Base-by-base conservation (phyloP, 2,797 vertebrate species). In the Phylloscopus collybita region DNA sequence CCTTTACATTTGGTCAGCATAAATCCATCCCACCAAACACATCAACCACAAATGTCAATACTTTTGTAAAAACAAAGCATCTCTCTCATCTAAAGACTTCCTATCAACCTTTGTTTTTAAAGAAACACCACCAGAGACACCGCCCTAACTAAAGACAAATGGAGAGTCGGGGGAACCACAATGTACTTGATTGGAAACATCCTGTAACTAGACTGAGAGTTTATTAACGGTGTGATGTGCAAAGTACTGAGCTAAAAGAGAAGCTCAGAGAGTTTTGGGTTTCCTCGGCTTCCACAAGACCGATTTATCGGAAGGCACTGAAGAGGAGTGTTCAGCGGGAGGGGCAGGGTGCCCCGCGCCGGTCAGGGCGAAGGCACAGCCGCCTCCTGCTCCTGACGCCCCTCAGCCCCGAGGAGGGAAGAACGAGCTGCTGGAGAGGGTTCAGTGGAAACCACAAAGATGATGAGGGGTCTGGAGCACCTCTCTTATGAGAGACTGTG, bases 131-230 rank as follows among this genome's bases (percentile, higher is more conserved):
- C 13, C 21, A 2, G 36, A 62, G 8, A 47, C 1, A 13, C 7
- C n/a, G 15, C 6, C 12, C n/a, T 4, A 40, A 40, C 10, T 23
- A 29, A 36, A 62, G 25, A 12, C 61, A 60, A 78, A 53, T 0
- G 0, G 0, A 1, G 9, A 5, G 5, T 2, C 3, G 6, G 17
- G 4, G 1, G 18, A 15, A 5, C 3, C 36, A 50, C 19, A 23
- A 23, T 0, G 9, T 1, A 16, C 14, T 21, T 27, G 13, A 16
- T 0, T 9, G 7, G 59, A 70, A 60, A 3, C 13, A 7, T 1
- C 10, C n/a, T 6, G 6, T 9, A 73, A 25, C 26, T 1, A 34
- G 6, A 13, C 2, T 2, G 36, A 2, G 11, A 50, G 16, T 11
- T 49, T 13, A 36, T 45, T 29, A 32, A 10, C 3, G 0, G 7